A percentile compares a stretch with the other conserved stretches of the same genome.
These are phyloP conservation scores for Anagrus nilaparvatae DNA, from an alignment of 1,140 invertebrate genomes.

Conservation along the genomic window DNA sequence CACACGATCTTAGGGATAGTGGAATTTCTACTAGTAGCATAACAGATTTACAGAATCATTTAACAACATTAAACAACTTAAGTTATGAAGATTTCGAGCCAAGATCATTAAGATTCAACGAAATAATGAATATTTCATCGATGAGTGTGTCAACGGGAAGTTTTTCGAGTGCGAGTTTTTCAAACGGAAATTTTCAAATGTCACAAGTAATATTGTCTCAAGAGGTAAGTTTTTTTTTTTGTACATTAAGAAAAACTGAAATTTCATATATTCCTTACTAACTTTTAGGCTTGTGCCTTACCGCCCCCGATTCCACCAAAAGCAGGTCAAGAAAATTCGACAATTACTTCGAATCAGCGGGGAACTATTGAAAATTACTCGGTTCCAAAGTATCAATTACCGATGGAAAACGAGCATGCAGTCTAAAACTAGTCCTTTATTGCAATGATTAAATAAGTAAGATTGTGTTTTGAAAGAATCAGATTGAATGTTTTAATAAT, in stretches of 20 bases:
- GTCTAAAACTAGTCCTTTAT: too few relatives aligned
- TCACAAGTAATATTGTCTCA: constrained; percentile 35
- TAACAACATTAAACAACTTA: constrained; percentile 47
- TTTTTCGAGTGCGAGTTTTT: constrained; percentile 28
- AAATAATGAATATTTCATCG: constrained; percentile 39
- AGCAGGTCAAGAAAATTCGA: constrained; percentile 37
- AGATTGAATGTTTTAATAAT: too few relatives aligned
- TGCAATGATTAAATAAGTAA: too few relatives aligned
- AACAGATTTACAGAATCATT: constrained; percentile 37
- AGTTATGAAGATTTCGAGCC: constrained; percentile 50
- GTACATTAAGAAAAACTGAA: neutral
- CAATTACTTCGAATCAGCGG: constrained; percentile 36
- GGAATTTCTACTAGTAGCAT: constrained; percentile 46
- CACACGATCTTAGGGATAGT: constrained; percentile 44
- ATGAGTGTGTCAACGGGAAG: constrained; percentile 33
- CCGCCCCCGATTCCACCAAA: constrained; percentile 51
- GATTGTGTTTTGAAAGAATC: too few relatives aligned
- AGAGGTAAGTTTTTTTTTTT: constrained; percentile 26
- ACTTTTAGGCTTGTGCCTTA: constrained; percentile 34
- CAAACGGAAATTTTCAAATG: constrained; percentile 29
- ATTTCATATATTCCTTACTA: neutral
- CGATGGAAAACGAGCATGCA: too few relatives aligned
- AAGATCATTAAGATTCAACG: constrained; percentile 34
- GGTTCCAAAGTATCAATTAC: constrained; percentile 44
- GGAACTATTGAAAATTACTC: constrained; percentile 44